Evolutionary conservation across 2,797 vertebrate genomes (phyloP), one percentile per base, ranked within the genome.

Genomic region (Tragopan temminckii): DNA sequence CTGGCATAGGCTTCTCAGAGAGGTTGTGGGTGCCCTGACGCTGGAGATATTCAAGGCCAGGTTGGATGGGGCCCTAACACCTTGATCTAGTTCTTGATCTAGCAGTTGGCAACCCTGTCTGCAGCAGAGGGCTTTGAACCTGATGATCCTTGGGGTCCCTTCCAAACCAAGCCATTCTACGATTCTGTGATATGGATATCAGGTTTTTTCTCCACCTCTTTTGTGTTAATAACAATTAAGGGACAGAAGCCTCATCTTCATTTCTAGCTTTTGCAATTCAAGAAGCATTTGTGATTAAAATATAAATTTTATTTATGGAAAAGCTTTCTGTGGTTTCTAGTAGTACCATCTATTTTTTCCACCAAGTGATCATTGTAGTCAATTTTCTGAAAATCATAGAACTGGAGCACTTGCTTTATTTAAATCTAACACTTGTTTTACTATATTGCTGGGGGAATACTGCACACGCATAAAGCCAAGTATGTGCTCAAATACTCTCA

Each of bases 401-500:
- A 87, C 19, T 69, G 75, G 75, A 89, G 29, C 20, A 68, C 77
- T 72, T 89, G 58, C 31, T 83, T 83, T 89, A 80, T 83, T 83
- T 89, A 80, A 89, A 87, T 90, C 90, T 75, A 94, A 75, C 84
- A 78, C 29, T 89, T 72, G 11, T 64, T 94, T 85, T 33, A 43
- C 23, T 78, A 0, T 29, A 70, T 61, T 89, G 45, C 58, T 89
- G n/a, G 7, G 25, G 69, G 38, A 74, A 48, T 5, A 36, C 6
- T 45, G 27, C 23, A 50, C 10, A 36, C 71, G 40, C 50, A 59
- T 76, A 75, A 81, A 88, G 36, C 36, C 74, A 86, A 90, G 6
- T 38, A 40, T 66, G 19, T 72, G 48, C 53, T 93, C 89, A 82
- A 82, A 80, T 46, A 21, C 8, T 85, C 45, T 71, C 68, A 46